phyloP scores from a whole-genome alignment of 1,140 invertebrate species.

The Heliconius nattereri region DNA sequence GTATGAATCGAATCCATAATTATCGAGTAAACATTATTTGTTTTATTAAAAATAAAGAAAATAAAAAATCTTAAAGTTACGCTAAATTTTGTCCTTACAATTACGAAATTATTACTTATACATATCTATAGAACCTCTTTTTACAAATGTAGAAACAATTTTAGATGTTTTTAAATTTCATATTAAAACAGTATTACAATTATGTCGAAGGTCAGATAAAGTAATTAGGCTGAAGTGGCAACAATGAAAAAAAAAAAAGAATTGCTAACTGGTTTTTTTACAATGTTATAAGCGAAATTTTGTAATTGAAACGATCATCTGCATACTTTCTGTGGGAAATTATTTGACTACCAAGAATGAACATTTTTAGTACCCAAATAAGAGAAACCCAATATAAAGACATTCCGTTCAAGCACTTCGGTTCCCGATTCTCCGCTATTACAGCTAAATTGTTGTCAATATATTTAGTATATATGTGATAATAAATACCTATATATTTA shows the following conservation, averaged over 20 bases:
- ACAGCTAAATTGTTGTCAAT: too few relatives aligned
- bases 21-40: not conserved
- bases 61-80: too few relatives aligned
- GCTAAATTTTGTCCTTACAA: too few relatives aligned
- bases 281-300: not conserved
- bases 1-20: not conserved
- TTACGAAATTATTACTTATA: too few relatives aligned
- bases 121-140: not conserved
- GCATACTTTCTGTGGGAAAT: not conserved
- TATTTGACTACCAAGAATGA: too few relatives aligned
- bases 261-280: not conserved
- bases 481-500: too few relatives aligned
- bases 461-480: too few relatives aligned
- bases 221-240: not conserved
- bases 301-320: not conserved
- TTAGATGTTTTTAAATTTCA: not conserved
- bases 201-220: not conserved
- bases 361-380: too few relatives aligned
- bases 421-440: too few relatives aligned
- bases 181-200: not conserved
- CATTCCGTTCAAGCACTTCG: too few relatives aligned
- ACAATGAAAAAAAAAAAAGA: conserved; percentile 2
- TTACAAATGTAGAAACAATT: not conserved
- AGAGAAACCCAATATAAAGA: too few relatives aligned
- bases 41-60: not conserved